Conservation (phyloP, 2,888 invertebrate genomes). For the Frankliniella fusca region DNA sequence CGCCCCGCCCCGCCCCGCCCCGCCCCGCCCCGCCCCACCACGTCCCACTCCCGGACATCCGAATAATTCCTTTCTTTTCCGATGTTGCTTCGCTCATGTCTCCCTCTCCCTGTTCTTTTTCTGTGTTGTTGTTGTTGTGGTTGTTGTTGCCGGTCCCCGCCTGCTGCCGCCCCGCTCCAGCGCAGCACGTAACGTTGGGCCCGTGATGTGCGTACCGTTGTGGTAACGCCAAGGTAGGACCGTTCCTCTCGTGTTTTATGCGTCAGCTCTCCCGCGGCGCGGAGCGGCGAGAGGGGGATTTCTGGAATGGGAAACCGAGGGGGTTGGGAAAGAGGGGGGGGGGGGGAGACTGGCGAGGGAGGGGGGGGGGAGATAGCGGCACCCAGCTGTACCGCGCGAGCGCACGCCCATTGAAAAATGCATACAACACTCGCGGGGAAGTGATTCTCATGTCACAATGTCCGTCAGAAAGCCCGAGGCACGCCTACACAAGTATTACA, state of each 20-base stretch:
- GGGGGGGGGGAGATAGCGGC: neutral
- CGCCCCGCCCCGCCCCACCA: neutral
- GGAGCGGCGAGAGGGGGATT: neutral
- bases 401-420: neutral
- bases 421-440: neutral
- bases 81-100: too few species aligned
- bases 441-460: neutral
- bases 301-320: neutral
- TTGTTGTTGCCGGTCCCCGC: neutral
- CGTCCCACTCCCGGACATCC: neutral
- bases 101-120: neutral
- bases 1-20: neutral
- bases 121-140: neutral
- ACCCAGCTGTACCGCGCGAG: neutral
- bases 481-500: too few species aligned
- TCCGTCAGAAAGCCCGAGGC: too few species aligned
- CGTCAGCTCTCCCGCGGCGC: neutral
- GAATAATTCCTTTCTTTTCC: neutral
- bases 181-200: neutral
- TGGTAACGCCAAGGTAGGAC: neutral
- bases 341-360: neutral
- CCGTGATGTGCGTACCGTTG: neutral
- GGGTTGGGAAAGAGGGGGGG: neutral
- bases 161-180: neutral
- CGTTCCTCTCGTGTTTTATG: conserved; percentile 26